Conservation (phyloP, 2,888 invertebrate genomes). For the Corbicula japonica region DNA sequence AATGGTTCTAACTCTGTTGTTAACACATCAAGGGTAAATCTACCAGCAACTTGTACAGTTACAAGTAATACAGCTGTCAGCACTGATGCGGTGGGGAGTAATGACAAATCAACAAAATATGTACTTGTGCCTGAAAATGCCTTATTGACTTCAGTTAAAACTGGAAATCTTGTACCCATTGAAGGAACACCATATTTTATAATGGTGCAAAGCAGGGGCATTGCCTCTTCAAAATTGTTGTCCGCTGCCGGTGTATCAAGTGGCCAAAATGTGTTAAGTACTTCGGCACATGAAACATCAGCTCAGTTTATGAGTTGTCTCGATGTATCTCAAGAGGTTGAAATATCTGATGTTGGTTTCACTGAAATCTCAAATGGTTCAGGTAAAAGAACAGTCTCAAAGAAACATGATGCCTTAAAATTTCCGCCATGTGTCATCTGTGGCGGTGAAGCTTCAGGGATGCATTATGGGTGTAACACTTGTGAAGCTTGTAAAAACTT, state of each 20-base stretch:
- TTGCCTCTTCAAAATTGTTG: background rate
- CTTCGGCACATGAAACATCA: no score
- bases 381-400: background rate
- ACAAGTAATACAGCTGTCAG: no score
- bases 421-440: constrained; percentile 68
- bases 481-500: constrained; percentile 72
- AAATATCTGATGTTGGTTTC: no score
- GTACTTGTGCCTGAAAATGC: constrained; percentile 23
- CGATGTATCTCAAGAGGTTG: no score
- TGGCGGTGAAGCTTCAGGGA: constrained; percentile 64
- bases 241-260: background rate
- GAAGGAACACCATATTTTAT: constrained; percentile 6
- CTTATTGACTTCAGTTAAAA: background rate
- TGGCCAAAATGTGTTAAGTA: no score
- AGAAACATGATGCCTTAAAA: constrained; percentile 46
- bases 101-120: constrained; percentile 13
- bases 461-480: constrained; percentile 69
- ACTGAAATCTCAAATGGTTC: no score
- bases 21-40: no score
- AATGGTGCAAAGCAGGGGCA: constrained; percentile 4
- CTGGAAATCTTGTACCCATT: background rate
- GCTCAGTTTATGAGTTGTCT: no score
- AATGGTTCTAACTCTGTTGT: no score
- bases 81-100: no score
- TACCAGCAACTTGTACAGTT: no score